Conservation (phyloP, 2,888 invertebrate genomes). For the Agriopis leucophaearia region DNA sequence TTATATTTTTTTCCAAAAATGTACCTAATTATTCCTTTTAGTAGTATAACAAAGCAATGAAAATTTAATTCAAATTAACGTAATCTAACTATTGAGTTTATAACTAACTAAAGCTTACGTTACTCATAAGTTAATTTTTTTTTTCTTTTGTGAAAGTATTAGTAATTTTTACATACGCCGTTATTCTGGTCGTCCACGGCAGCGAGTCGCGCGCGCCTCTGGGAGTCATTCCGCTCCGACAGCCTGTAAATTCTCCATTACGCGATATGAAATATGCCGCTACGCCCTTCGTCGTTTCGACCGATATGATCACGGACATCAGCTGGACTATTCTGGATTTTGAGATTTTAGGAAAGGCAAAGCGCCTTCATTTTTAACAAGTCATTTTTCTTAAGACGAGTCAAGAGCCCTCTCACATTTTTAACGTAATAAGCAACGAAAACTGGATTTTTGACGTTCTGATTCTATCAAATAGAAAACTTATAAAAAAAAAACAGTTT, state of each 20-base stretch:
- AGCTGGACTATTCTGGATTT: constrained; percentile 49
- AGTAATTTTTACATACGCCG: constrained; percentile 53
- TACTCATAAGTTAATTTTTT: background rate
- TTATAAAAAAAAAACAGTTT: too few relatives aligned
- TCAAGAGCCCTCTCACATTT: too few relatives aligned
- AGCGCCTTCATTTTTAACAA: background rate
- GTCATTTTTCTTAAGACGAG: background rate
- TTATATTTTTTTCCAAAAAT: too few relatives aligned
- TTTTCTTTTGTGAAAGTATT: background rate
- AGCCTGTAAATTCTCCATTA: constrained; percentile 87
- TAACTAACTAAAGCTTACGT: too few relatives aligned
- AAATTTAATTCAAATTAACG: too few relatives aligned
- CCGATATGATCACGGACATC: constrained; percentile 66
- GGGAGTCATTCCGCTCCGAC: constrained; percentile 85
- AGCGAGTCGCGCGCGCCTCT: constrained; percentile 71
- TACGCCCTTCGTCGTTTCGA: constrained; percentile 67
- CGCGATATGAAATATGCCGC: constrained; percentile 85
- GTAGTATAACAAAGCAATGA: too few relatives aligned
- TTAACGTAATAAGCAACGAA: too few relatives aligned
- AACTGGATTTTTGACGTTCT: too few relatives aligned
- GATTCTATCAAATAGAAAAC: too few relatives aligned
- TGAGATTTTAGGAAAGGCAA: background rate
- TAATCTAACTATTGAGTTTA: too few relatives aligned
- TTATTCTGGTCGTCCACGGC: constrained; percentile 50
- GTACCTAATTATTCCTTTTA: too few relatives aligned